These are phyloP conservation scores for Orthosia incerta DNA, from an alignment of 2,888 invertebrate genomes.

Conservation along the genomic window DNA sequence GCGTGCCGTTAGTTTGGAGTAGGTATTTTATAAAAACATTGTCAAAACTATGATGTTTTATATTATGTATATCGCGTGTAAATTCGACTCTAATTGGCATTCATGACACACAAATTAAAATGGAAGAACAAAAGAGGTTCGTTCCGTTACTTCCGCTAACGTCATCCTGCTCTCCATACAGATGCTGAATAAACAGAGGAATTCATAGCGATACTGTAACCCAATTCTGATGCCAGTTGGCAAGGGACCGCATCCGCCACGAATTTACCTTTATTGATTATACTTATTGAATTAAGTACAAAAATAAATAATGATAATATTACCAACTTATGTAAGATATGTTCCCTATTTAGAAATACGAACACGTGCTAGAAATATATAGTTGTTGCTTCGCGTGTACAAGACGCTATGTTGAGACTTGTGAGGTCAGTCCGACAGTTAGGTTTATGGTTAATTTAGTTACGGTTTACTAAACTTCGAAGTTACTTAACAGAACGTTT, in stretches of 20 bases:
- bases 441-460: constrained; percentile 52
- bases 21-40: constrained; percentile 46
- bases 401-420: constrained; percentile 37
- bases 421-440: constrained; percentile 53
- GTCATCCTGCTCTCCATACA: constrained; percentile 71
- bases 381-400: constrained; percentile 36
- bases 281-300: constrained; percentile 44
- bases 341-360: constrained; percentile 35
- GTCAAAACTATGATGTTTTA: constrained; percentile 55
- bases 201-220: constrained; percentile 70
- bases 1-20: constrained; percentile 57
- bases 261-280: constrained; percentile 57
- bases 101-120: constrained; percentile 78
- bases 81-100: constrained; percentile 72
- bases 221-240: constrained; percentile 71
- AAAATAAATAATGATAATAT: constrained; percentile 53
- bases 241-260: constrained; percentile 61
- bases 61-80: constrained; percentile 60
- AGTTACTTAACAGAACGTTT: constrained; percentile 46
- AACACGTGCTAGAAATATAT: constrained; percentile 42
- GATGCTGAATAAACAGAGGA: constrained; percentile 74
- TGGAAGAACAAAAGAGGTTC: constrained; percentile 75
- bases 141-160: constrained; percentile 80
- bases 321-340: constrained; percentile 23
- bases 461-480: constrained; percentile 46